These are phyloP conservation scores for Tauraco erythrolophus DNA, from an alignment of 2,113 vertebrate species.

Conservation along the genomic window DNA sequence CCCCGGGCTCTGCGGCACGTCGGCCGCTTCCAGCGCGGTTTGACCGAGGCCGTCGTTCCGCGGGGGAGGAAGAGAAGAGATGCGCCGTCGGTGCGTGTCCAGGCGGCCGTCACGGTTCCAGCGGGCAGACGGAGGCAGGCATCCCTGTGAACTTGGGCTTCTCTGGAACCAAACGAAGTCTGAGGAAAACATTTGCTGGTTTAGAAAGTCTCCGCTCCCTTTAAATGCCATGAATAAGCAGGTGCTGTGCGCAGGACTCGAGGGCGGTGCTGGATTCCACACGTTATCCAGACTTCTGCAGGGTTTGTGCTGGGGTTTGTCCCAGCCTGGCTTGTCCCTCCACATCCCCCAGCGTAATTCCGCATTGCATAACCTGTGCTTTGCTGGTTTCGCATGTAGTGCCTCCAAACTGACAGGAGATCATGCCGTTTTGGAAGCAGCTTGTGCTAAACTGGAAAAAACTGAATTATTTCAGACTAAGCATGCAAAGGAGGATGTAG, in stretches of 20 bases:
- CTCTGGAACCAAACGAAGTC: accelerated
- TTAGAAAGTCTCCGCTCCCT: accelerated
- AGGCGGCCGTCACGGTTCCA: accelerated
- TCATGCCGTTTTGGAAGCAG: accelerated
- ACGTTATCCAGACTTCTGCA: accelerated
- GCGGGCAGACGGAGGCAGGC: accelerated
- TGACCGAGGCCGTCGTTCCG: accelerated
- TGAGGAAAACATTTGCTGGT: accelerated
- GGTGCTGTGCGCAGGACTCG: accelerated
- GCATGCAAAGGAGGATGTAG: accelerated
- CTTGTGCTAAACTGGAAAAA: not conserved
- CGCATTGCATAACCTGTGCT: not conserved
- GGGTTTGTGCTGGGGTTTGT: accelerated
- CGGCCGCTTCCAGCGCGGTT: accelerated
- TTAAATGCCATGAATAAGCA: accelerated
- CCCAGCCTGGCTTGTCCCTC: not conserved
- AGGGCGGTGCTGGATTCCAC: accelerated
- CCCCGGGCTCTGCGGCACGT: not conserved
- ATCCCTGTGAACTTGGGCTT: accelerated
- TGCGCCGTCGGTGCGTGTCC: accelerated
- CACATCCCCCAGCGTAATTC: accelerated
- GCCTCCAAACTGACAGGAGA: not conserved
- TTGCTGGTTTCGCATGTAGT: accelerated
- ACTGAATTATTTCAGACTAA: not conserved
- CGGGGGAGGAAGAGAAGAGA: not conserved